Evolutionary conservation across 2,113 vertebrate species (phyloP), one percentile per base, ranked within the genome.

Genomic region (Ophthalmolycus amberensis): DNA sequence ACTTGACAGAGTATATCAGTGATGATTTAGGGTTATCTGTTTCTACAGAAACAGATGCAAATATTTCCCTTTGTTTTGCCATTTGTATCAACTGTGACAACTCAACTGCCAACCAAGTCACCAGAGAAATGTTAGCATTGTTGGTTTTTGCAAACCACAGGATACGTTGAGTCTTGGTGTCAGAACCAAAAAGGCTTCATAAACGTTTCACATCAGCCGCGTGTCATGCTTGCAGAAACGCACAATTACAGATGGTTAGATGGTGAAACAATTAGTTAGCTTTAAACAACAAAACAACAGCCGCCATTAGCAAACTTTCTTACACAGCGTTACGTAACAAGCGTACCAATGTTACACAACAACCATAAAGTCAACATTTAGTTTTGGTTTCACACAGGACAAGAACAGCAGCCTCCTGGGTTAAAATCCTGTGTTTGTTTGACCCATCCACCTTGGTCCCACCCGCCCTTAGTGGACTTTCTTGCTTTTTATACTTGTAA

Each of bases 11-110:
- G 63, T 56, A 64, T 37, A 50, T 25, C 27, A 50, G 34, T 22
- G 42, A 68, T 59, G 25, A 44, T 64, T 59, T 56, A 34, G 44
- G 11, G 71, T 54, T 15, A 32, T 63, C 10, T 18, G 20, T 71
- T 65, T 88, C 46, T 83, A 29, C 9, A 74, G 6, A 29, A 79
- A 77, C 22, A 42, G 20, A 42, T 32, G 56, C 14, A 64, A 65
- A 52, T 70, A 37, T 9, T 40, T 68, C 56, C 1, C 12, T 74
- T 85, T 46, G 54, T 69, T 79, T 65, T 50, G 27, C 16, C 22
- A 32, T 83, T 52, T 73, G 56, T 50, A 67, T 82, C 9, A 42
- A 44, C 42, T 34, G 59, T 14, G 16, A 59, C 29, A 42, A 38
- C 34, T 71, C 27, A 66, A 32, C 27, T 3, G n/a, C 52, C 52